Percentiles rank a stretch among this genome's conserved stretches.
Conservation (phyloP, 2,113 vertebrate genomes). For the Copsychus sechellarum region DNA sequence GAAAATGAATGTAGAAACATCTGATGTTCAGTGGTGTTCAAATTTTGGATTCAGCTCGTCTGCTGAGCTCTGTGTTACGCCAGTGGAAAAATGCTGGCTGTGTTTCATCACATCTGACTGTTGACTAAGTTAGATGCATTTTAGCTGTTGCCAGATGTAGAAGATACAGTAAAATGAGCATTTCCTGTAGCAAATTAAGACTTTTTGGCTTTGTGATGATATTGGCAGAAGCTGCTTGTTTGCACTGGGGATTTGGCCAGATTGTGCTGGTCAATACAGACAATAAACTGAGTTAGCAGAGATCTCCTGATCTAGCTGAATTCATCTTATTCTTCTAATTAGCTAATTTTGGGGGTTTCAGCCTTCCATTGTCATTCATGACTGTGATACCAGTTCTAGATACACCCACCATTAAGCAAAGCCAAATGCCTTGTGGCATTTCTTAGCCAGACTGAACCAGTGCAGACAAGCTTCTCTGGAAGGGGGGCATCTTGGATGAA, state of each 20-base stretch:
- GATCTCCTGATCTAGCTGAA: background rate
- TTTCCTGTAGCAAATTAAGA: conserved; percentile 66
- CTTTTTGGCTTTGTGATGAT: conserved; percentile 39
- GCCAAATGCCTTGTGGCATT: background rate
- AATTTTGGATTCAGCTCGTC: conserved; percentile 36
- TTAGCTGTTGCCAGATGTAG: conserved; percentile 61
- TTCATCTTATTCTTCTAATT: background rate
- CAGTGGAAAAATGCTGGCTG: conserved; percentile 60
- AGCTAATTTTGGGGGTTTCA: background rate
- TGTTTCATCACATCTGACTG: conserved; percentile 67
- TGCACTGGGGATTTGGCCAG: conserved; percentile 61
- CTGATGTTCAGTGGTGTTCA: conserved; percentile 53
- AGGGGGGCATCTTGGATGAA: background rate
- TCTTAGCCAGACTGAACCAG: background rate
- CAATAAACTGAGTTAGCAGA: conserved; percentile 35
- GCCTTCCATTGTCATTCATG: background rate
- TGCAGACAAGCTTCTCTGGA: background rate
- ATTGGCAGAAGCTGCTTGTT: conserved; percentile 59
- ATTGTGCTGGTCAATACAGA: conserved; percentile 61
- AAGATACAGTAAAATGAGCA: conserved; percentile 64
- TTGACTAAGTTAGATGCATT: conserved; percentile 65
- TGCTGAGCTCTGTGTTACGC: conserved; percentile 32
- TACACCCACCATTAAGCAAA: background rate
- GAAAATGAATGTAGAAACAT: conserved; percentile 61
- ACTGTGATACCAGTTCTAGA: background rate